Base-by-base conservation (phyloP, 2,113 vertebrate genomes). In the Salvelinus sp. region DNA sequence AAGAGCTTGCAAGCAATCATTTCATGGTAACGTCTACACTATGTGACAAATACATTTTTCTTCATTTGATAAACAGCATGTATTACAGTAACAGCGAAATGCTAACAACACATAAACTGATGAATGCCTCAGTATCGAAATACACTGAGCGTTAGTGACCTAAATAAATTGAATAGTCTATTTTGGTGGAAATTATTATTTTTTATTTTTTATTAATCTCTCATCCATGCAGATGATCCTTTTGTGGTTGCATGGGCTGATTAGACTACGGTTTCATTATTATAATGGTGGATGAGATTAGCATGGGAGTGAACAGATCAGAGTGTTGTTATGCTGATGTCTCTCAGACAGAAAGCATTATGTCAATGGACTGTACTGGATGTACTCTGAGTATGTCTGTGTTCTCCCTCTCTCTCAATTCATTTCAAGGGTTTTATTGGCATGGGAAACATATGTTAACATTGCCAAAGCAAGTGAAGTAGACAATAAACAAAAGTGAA, bases 201-300 rank as follows among this genome's bases (percentile, higher is more conserved):
- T 86, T 86, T 86, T 86, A 86, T 86, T 27, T 23, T 22, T 48
- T 87, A 86, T 84, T 89, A 88, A 89, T 88, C 80, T 81, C 76
- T 81, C 20, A 81, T 85, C 74, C 76, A 70, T 82, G 79, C 58
- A 75, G 38, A 6, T 82, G 83, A 89, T 90, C 79, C 86, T 81
- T 88, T 88, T 83, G 88, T 74, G 76, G 75, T 63, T 86, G 78
- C 73, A 77, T 70, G 44, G 50, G 78, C 73, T 88, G 80, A 90
- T 86, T 91, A 58, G 71, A 87, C 90, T 87, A 87, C 72, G 88
- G 76, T 89, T 87, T 91, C 88, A 91, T 90, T 90, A 85, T 79
- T 65, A 69, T 90, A 90, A 91, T 90, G 88, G 83, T 81, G 87
- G 87, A 69, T 47, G 9, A 48, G 38, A 69, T 69, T 48, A 48